These are phyloP conservation scores for Budorcas taxicolor DNA, from an alignment of 2,113 vertebrate species.

Conservation along the genomic window DNA sequence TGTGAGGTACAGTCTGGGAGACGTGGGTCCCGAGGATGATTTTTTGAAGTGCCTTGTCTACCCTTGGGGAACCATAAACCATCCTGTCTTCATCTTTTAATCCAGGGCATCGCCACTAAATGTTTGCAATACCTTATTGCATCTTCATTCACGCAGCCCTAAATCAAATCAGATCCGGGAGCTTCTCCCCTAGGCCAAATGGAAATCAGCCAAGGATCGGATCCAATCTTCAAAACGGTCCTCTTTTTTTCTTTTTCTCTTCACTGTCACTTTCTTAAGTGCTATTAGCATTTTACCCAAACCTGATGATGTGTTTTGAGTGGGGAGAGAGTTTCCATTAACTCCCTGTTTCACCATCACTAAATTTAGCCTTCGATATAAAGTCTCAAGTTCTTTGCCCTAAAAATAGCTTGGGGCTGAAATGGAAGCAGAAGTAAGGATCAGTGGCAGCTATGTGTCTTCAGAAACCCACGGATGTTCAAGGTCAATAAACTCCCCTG, in stretches of 20 bases:
- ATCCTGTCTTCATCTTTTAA: slow-evolving; percentile 8
- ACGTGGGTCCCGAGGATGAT: not conserved
- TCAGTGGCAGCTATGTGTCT: not conserved
- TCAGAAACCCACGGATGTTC: not conserved
- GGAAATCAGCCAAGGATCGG: slow-evolving; percentile 26
- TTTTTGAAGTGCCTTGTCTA: not conserved
- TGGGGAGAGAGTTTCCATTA: not conserved
- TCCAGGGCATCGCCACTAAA: not conserved
- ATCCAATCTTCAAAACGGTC: not conserved
- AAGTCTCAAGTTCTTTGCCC: slow-evolving; percentile 26
- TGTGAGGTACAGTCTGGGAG: not conserved
- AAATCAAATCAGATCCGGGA: slow-evolving; percentile 32
- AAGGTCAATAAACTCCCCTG: not conserved
- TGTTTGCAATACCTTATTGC: not conserved
- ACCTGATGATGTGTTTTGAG: not conserved
- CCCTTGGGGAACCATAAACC: not conserved
- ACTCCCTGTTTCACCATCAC: not conserved
- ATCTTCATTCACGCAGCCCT: not conserved
- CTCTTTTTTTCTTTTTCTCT: not conserved
- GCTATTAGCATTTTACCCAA: not conserved
- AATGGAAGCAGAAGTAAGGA: not conserved
- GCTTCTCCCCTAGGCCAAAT: not conserved
- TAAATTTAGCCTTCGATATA: slow-evolving; percentile 42
- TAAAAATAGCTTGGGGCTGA: slow-evolving; percentile 41
- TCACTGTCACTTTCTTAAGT: not conserved